Base-by-base conservation (phyloP, 2,113 vertebrate genomes). In the Eurypyga helias region DNA sequence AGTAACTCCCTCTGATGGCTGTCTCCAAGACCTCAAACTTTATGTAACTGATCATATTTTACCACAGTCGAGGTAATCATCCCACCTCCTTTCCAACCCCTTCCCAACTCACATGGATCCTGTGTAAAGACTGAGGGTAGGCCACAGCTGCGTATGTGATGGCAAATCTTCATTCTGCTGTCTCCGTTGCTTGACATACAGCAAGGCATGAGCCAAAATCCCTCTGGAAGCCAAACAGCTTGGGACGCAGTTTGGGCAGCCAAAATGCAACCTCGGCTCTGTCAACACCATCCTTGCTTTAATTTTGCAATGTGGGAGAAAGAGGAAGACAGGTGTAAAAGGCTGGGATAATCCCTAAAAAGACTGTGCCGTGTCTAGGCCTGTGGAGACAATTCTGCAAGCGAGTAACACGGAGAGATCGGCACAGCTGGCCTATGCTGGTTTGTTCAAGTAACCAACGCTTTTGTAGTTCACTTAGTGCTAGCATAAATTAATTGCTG, bases 201-300 rank as follows among this genome's bases (percentile, higher is more conserved):
- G 70, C 70, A 82, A 52, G 45, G 28, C 19, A 2, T 11, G 54
- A 48, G 15, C n/a, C 41, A 61, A n/a, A 80, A 87, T 34, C 36
- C 31, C 28, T 48, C 49, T 46, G 75, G 36, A 76, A 49, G 31
- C 17, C 31, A 31, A 54, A 38, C 16, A 21, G 31, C 48, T 38
- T 67, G 10, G 14, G 52, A 46, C 66, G 41, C 34, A 57, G 21
- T 58, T 48, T 41, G 54, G 41, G 62, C 38, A 83, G 66, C 36
- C 41, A 69, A 25, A 94, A 70, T 28, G n/a, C 33, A 87, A n/a
- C 48, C 49, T 93, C 64, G 75, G 69, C 36, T 91, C 55, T 17
- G 0, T 28, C 64, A 52, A 45, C 41, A 54, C 5, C 1, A 4
- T 13, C 46, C 77, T 57, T 34, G 23, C 55, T 49, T n/a, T 83